Evolutionary conservation across 2,888 invertebrate genomes (phyloP), one percentile per base, ranked within the genome.

Genomic region (Ennomos erosarius): DNA sequence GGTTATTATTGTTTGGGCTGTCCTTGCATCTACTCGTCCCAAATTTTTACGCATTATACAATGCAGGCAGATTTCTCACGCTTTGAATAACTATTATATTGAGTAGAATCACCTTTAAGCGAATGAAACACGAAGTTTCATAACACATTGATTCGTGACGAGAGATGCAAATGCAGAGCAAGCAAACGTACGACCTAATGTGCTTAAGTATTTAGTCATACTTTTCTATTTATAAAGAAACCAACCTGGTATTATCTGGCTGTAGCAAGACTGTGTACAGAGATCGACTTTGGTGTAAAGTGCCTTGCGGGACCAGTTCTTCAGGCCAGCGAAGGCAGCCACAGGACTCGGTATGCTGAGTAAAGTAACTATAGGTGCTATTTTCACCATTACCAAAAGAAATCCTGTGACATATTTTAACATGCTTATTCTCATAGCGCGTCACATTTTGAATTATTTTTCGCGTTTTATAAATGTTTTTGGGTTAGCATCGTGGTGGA

Each of bases 251-350:
- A 69, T 47, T 10, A 92, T 89, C 67, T 86, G 82, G 42, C 82
- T 87, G 69, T 88, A 92, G 61, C 88, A 90, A 35, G 86, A 66
- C 61, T 92, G 88, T 1, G 88, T 90, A 76, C 85, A 87, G 62
- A 91, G 88, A 74, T 91, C 91, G 50, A 92, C 74, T 65, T 85
- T 87, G 52, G 84, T 75, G 70, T 87, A 87, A 1, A 90, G 68
- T 0, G 85, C 81, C 63, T 80, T 84, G 42, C 84, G 72, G 1
- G 90, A 86, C 91, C 90, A 90, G 74, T 79, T 77, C 62, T 79
- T 88, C 13, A 91, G 60, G 3, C 85, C 83, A 0, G 84, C 71
- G 59, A 89, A 73, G 4, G 88, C 88, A 47, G 83, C 72, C 1
- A 88, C 73, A 0, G 89, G 90, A 51, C 75, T 84, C 0, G 86